A percentile compares a stretch with the other conserved stretches of the same genome.
Conservation (phyloP, 2,888 invertebrate genomes). For the Limenitis camilla region DNA sequence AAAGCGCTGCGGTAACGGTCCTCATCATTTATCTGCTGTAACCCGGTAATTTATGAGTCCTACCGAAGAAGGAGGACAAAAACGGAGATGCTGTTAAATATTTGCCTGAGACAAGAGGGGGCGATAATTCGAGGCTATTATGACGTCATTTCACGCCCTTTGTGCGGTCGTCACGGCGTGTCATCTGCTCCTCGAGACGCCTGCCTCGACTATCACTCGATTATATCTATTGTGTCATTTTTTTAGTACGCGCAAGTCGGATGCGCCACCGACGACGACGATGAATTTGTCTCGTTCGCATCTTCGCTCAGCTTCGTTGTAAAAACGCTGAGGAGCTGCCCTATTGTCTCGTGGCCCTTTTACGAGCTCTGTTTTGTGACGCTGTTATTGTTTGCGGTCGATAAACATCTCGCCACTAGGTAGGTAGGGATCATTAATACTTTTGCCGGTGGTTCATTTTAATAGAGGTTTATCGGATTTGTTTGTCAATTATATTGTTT, state of each 20-base stretch:
- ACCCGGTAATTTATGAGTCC: conserved; percentile 69
- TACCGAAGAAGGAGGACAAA: conserved; percentile 66
- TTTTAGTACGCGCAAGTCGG: conserved; percentile 65
- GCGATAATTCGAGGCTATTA: conserved; percentile 74
- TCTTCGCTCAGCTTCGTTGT: conserved; percentile 64
- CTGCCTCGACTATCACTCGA: conserved; percentile 70
- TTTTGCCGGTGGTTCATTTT: conserved; percentile 60
- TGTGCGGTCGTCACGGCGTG: conserved; percentile 71
- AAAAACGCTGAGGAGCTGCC: conserved; percentile 66
- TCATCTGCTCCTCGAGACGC: conserved; percentile 74
- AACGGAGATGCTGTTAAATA: conserved; percentile 71
- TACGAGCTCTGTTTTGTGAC: conserved; percentile 70
- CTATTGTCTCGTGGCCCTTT: conserved; percentile 70
- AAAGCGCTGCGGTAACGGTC: conserved; percentile 70
- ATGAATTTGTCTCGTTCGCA: conserved; percentile 66
- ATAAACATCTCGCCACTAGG: conserved; percentile 73
- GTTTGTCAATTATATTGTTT: conserved; percentile 59
- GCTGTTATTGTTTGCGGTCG: conserved; percentile 74
- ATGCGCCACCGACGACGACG: conserved; percentile 74
- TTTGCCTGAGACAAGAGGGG: conserved; percentile 74
- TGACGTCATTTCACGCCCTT: conserved; percentile 74
- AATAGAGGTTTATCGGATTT: conserved; percentile 53
- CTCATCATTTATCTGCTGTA: conserved; percentile 65
- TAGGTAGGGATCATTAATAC: conserved; percentile 71
- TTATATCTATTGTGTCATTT: conserved; percentile 73